Conservation (phyloP, 1,140 invertebrate genomes). For the Macrocentrus cingulum region DNA sequence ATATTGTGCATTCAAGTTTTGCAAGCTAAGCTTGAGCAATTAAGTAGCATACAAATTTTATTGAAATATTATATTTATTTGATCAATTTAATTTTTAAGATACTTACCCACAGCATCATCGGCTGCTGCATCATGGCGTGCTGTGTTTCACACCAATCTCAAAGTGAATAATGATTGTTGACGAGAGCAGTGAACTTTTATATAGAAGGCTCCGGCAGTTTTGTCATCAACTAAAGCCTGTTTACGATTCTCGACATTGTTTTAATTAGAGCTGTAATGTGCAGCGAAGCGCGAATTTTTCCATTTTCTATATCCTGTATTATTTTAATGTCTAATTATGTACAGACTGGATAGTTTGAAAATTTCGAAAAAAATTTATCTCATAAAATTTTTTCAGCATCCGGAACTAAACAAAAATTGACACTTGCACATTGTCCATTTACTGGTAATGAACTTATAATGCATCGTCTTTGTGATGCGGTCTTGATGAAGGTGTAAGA, state of each 20-base stretch:
- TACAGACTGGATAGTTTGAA: slow-evolving; percentile 19
- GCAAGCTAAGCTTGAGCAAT: too few species aligned
- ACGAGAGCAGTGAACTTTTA: slow-evolving; percentile 45
- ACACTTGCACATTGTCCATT: slow-evolving; percentile 2
- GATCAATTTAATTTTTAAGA: too few species aligned
- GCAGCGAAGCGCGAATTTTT: slow-evolving; percentile 39
- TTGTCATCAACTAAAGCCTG: slow-evolving; percentile 48
- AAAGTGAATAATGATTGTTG: slow-evolving; percentile 44
- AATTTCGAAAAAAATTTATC: slow-evolving; percentile 17
- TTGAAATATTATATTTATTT: too few species aligned
- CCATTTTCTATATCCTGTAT: background rate
- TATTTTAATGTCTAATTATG: background rate
- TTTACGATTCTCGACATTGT: slow-evolving; percentile 46
- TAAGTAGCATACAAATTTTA: too few species aligned
- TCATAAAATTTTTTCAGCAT: too few species aligned
- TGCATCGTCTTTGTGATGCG: too few species aligned
- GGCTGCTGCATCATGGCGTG: slow-evolving; percentile 39
- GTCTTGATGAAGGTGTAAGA: too few species aligned
- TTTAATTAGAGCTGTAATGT: slow-evolving; percentile 53
- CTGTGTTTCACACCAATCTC: slow-evolving; percentile 32
- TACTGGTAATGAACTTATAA: slow-evolving; percentile 12
- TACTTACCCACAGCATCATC: slow-evolving; percentile 51
- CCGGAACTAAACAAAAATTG: too few species aligned
- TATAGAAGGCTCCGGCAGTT: slow-evolving; percentile 36
- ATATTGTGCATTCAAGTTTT: too few species aligned